Conservation (phyloP, 1,140 invertebrate species). For the Zaprionus taronus region DNA sequence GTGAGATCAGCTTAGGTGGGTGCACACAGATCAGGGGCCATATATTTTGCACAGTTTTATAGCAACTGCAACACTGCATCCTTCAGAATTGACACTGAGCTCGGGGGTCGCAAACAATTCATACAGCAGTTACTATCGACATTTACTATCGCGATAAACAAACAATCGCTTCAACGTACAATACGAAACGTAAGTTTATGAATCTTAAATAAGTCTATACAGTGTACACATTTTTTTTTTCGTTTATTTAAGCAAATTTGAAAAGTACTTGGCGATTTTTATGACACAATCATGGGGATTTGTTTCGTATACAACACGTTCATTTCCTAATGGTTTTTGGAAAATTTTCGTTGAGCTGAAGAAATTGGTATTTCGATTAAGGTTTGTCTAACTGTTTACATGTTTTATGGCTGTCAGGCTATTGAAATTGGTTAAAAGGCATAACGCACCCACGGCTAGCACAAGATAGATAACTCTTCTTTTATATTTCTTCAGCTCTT, state of each 20-base stretch:
- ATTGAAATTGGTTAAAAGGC: constrained; percentile 33
- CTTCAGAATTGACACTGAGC: constrained; percentile 22
- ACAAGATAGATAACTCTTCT: constrained; percentile 15
- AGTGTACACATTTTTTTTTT: not conserved
- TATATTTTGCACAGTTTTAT: constrained; percentile 4
- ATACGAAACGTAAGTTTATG: constrained; percentile 10
- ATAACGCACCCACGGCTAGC: not conserved
- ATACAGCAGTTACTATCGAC: not conserved
- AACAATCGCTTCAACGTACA: constrained; percentile 1
- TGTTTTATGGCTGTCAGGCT: constrained; percentile 24
- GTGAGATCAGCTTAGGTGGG: constrained; percentile 61
- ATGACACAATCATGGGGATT: constrained; percentile 3
- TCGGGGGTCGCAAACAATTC: constrained; percentile 2
- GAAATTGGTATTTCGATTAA: not conserved
- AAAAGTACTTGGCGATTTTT: not conserved
- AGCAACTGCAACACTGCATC: constrained; percentile 10
- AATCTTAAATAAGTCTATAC: not conserved
- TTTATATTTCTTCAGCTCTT: not conserved
- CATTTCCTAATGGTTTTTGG: constrained; percentile 3
- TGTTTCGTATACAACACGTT: not conserved
- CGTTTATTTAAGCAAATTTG: not conserved
- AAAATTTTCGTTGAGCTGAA: not conserved
- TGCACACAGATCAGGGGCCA: constrained; percentile 40
- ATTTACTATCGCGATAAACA: constrained; percentile 13
- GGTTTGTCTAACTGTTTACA: not conserved